phyloP scores from a whole-genome alignment of 1,140 invertebrate genomes.

The Thereuonema tuberculata region DNA sequence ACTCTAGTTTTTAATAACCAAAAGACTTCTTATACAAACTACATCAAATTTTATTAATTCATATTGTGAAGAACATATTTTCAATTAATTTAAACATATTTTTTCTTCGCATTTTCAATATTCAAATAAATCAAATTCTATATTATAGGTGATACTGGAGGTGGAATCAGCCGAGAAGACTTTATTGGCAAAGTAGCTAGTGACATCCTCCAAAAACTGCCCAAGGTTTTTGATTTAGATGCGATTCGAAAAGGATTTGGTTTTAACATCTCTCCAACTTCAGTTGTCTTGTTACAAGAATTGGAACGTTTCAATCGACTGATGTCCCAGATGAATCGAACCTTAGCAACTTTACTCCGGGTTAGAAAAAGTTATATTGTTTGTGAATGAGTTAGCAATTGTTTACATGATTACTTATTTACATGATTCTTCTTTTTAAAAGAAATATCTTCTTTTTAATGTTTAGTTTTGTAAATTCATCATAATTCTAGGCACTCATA shows the following conservation, averaged over 20 bases:
- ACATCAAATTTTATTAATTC: too few species aligned
- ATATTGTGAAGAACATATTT: too few species aligned
- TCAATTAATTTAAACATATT: neutral
- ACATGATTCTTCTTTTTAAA: neutral
- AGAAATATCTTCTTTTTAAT: neutral
- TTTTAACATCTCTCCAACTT: constrained; percentile 57
- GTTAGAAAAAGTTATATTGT: constrained; percentile 27
- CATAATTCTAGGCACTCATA: constrained; percentile 46
- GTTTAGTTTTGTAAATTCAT: neutral
- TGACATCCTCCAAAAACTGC: constrained; percentile 52
- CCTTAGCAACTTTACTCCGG: constrained; percentile 54
- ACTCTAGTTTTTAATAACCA: too few species aligned
- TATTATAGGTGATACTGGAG: constrained; percentile 38
- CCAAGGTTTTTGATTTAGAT: constrained; percentile 55
- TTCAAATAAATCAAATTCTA: too few species aligned
- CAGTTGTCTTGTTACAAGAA: constrained; percentile 76
- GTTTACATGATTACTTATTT: too few species aligned
- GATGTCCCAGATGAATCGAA: constrained; percentile 52
- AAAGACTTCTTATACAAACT: too few species aligned
- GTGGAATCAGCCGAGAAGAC: constrained; percentile 55
- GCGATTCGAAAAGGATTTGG: constrained; percentile 61
- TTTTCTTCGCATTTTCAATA: too few species aligned
- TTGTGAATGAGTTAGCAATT: neutral
- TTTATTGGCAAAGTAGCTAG: constrained; percentile 63
- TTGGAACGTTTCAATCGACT: constrained; percentile 71